Evolutionary conservation across 2,113 vertebrate genomes (phyloP), one percentile per base, ranked within the genome.

Genomic region (Heterotilapia buettikoferi): DNA sequence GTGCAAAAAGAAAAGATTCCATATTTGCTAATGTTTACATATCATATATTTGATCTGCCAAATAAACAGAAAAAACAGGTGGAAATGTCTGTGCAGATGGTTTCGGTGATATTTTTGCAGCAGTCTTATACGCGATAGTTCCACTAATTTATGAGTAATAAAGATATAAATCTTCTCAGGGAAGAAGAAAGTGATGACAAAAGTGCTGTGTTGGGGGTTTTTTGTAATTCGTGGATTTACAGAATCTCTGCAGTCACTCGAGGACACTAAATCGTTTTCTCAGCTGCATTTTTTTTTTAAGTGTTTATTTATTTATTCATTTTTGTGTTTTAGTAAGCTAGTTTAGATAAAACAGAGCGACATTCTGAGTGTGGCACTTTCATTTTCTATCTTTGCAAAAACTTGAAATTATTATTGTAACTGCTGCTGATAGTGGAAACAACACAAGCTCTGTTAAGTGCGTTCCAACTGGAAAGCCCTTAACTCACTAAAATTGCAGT

Each of bases 111-210:
- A 85, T 87, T 88, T 87, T 82, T 71, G 29, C 66, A 83, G 54
- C 31, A 29, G 56, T 52, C 26, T 33, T 9, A 43, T 16, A 59
- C 19, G 33, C 6, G 12, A 29, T 9, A 80, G 29, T 31, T 38
- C 33, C 36, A 54, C 57, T 83, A 86, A 93, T 84, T 73, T 84
- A 92, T 78, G 88, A 45, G 24, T 59, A 84, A 86, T 90, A 61
- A n/a, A 82, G 45, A 79, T 88, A 66, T 85, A 80, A 79, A 87
- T 92, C 86, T 83, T 90, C 8, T 10, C 26, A 50, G 79, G 45
- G 81, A 83, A 81, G 84, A 90, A 79, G 11, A 84, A 83, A 87
- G 16, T 54, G 53, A 89, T 88, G 81, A 57, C 24, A 9, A 43
- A 52, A 83, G 11, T 11, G 14, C 21, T 71, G 16, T 40, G 24